Evolutionary conservation across 2,888 invertebrate species (phyloP).

Genomic region (Erebia ligea): DNA sequence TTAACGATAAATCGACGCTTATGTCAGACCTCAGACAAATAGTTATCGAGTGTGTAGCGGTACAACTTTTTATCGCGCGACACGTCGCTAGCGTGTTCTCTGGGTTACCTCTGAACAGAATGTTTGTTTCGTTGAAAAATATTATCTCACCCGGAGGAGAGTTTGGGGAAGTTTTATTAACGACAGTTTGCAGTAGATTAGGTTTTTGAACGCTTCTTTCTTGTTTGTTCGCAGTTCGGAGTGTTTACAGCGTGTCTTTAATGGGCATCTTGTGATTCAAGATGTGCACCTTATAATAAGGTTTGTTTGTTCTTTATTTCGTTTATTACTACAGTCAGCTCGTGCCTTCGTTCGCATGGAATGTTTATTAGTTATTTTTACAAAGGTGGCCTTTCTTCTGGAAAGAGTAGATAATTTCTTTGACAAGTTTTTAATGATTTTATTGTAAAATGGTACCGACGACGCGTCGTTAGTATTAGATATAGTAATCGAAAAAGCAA

Average conservation of each 20-base stretch:
- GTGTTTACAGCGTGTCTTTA: slow-evolving; percentile 34
- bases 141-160: slow-evolving; percentile 71
- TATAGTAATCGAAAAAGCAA: no score
- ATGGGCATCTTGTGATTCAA: slow-evolving; percentile 27
- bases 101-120: slow-evolving; percentile 32
- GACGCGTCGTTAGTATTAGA: no score
- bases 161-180: slow-evolving; percentile 72
- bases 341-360: no score
- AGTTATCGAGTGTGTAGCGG: no score
- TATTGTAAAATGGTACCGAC: no score
- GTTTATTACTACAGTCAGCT: background rate
- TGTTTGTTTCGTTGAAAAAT: slow-evolving; percentile 64
- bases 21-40: no score
- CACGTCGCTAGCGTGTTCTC: background rate
- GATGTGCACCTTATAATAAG: slow-evolving; percentile 23
- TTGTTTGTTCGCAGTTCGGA: slow-evolving; percentile 36
- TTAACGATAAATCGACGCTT: no score
- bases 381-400: no score
- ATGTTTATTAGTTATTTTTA: no score
- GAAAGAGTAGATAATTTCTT: no score
- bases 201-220: slow-evolving; percentile 38
- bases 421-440: no score
- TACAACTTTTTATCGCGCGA: background rate
- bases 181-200: slow-evolving; percentile 64
- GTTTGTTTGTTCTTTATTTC: background rate